phyloP scores from a whole-genome alignment of 2,888 invertebrate species.

The Isoperla grammatica region DNA sequence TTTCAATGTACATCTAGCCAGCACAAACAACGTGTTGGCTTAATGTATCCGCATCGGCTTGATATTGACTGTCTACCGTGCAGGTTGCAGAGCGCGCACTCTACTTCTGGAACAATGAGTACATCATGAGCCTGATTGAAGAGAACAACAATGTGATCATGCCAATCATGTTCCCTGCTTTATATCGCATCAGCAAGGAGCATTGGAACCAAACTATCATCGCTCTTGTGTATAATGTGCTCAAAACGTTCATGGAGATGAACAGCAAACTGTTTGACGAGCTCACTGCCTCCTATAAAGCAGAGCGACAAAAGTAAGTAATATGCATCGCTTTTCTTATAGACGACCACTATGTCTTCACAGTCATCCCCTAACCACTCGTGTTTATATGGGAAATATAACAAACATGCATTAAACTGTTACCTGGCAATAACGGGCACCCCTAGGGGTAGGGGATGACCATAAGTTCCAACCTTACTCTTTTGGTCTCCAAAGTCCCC shows the following conservation, averaged over 20 bases:
- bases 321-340: background rate
- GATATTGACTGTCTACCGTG: too few relatives aligned
- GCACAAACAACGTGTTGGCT: too few relatives aligned
- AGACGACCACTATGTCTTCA: too few relatives aligned
- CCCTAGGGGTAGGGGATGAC: too few relatives aligned
- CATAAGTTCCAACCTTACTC: too few relatives aligned
- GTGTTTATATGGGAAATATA: too few relatives aligned
- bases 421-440: too few relatives aligned
- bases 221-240: slow-evolving; percentile 98
- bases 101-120: slow-evolving; percentile 99
- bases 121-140: slow-evolving; percentile 97
- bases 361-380: too few relatives aligned
- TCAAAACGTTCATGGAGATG: slow-evolving; percentile 99
- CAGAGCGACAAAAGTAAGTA: slow-evolving; percentile 96
- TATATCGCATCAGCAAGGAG: slow-evolving; percentile 98
- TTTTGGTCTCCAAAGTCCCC: too few relatives aligned
- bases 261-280: slow-evolving; percentile 99
- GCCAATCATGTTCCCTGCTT: slow-evolving; percentile 99
- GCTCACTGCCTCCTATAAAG: slow-evolving; percentile 96
- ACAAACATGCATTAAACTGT: too few relatives aligned
- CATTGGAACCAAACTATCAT: slow-evolving; percentile 99
- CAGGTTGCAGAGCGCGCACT: slow-evolving; percentile 98
- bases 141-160: slow-evolving; percentile 97
- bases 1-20: too few relatives aligned
- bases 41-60: too few relatives aligned